A percentile compares a stretch with the other conserved stretches of the same genome.
Evolutionary conservation across 2,888 invertebrate species (phyloP).

Genomic region (Aleiodes alternator): DNA sequence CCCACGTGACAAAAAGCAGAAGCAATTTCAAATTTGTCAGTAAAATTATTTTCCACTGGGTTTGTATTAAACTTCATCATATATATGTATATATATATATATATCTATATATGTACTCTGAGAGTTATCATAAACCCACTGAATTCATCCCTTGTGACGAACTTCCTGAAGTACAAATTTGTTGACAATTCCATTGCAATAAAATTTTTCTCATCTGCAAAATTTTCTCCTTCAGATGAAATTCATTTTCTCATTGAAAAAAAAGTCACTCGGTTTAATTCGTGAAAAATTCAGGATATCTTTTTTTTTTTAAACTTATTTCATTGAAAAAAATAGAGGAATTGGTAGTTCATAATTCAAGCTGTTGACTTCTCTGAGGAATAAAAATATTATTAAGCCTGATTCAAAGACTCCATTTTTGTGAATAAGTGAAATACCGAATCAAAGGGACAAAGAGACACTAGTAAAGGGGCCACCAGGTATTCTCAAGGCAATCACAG

Average conservation of each 20-base stretch:
- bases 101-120: neutral
- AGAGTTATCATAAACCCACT: constrained; percentile 33
- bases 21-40: constrained; percentile 34
- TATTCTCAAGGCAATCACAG: neutral
- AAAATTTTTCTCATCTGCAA: too few relatives aligned
- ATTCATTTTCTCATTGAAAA: neutral
- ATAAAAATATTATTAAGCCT: neutral
- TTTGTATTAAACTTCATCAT: constrained; percentile 33
- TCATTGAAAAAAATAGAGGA: neutral
- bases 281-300: neutral
- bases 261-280: neutral
- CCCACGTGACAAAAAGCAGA: neutral
- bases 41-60: constrained; percentile 4
- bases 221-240: too few relatives aligned
- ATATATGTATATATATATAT: neutral
- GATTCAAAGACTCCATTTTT: neutral
- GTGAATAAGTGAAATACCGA: neutral
- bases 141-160: constrained; percentile 25
- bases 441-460: constrained; percentile 5
- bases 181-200: neutral
- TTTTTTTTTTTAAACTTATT: neutral
- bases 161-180: constrained; percentile 25
- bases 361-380: neutral
- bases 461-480: neutral
- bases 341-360: too few relatives aligned